These are phyloP conservation scores for Ctenopoma kingsleyae DNA, from an alignment of 2,797 vertebrate genomes.

Conservation along the genomic window DNA sequence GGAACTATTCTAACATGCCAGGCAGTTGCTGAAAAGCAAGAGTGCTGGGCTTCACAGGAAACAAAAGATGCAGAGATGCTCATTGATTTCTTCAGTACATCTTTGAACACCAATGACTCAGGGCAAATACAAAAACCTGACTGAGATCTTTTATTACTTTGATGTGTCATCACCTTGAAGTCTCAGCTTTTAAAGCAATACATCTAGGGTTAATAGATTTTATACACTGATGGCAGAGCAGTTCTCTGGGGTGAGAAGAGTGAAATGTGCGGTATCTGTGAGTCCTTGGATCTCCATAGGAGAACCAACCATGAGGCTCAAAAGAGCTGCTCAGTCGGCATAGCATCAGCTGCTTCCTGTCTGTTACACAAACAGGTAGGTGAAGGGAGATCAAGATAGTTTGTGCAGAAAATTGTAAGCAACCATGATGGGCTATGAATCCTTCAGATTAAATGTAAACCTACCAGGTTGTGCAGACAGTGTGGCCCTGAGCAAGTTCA, in stretches of 20 bases:
- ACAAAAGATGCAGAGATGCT: constrained; percentile 22
- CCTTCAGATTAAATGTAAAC: constrained; percentile 1
- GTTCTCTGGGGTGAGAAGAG: constrained; percentile 2
- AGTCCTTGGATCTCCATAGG: constrained; percentile 1
- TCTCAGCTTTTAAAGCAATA: constrained; percentile 9
- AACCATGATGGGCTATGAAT: constrained; percentile 6
- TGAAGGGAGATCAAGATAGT: constrained; percentile 39
- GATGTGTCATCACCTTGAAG: background rate
- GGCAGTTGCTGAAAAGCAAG: constrained; percentile 8
- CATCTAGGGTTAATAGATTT: constrained; percentile 22
- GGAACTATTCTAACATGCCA: background rate
- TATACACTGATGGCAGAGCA: constrained; percentile 11
- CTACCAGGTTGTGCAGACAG: background rate
- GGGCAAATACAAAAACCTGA: constrained; percentile 8
- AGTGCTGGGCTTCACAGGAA: constrained; percentile 19
- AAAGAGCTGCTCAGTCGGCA: constrained; percentile 20
- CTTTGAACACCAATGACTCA: background rate
- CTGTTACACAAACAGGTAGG: constrained; percentile 25
- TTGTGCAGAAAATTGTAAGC: constrained; percentile 12
- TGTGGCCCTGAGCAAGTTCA: constrained; percentile 8
- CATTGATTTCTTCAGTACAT: constrained; percentile 21
- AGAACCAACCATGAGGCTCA: constrained; percentile 43
- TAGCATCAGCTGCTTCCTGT: constrained; percentile 41
- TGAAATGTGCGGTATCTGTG: constrained; percentile 1
- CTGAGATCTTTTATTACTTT: constrained; percentile 4